Evolutionary conservation across 2,888 invertebrate genomes (phyloP), one percentile per base, ranked within the genome.

Genomic region (Brachyopa scutellaris): DNA sequence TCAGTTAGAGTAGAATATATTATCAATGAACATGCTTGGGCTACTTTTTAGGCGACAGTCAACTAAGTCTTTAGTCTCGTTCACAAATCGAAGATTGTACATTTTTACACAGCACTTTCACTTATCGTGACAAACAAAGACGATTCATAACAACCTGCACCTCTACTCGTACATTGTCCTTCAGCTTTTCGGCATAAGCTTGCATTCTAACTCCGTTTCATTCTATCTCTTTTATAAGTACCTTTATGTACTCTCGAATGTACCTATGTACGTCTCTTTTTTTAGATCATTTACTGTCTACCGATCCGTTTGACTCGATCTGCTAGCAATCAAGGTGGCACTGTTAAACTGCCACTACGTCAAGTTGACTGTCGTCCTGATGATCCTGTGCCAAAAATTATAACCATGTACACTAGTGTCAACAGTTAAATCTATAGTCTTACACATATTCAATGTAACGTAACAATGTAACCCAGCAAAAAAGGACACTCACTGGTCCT

Each of bases 271-370:
- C n/a, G n/a, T 36, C 0, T 49, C 8, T 70, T 42, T 77, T 64
- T 73, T 31, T 73, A 79, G 78, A 66, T 66, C n/a, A 82, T 82
- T 47, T 77, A 77, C 61, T 77, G 77, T 31, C 38, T 82, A 15
- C 82, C 82, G 59, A 66, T 82, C 21, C 77, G 64, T 5, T 61
- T 82, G 33, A 77, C 70, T 11, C 64, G 80, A 47, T 69, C 64
- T 33, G 26, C 77, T 53, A 36, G 13, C 45, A 45, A 55, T 23
- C 62, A 49, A 4, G 42, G 57, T 57, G 80, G 80, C 21, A 70
- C 21, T 2, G 51, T 80, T n/a, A 62, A 36, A 38, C 31, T 80
- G 1, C 74, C 74, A 76, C 33, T 80, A 3, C 69, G 69, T 42
- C 62, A 36, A 57, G 49, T 33, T 55, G 70, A 55, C 61, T 67